Evolutionary conservation across 1,140 invertebrate species (phyloP).

Genomic region (Sitodiplosis mosellana): DNA sequence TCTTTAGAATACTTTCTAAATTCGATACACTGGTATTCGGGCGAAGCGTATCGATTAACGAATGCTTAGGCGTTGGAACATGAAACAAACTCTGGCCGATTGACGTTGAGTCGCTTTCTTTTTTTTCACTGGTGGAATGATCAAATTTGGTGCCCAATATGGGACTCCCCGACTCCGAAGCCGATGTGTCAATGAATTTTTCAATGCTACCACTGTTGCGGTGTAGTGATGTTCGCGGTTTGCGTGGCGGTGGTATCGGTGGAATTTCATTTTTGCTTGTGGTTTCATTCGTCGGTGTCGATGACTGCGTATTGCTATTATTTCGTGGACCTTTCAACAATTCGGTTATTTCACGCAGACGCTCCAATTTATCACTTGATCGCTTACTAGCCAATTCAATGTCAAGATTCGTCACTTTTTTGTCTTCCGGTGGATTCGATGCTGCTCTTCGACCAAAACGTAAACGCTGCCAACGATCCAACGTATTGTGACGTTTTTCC

Average conservation of each 20-base stretch:
- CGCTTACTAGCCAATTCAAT: slow-evolving; percentile 4
- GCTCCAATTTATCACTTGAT: slow-evolving; percentile 35
- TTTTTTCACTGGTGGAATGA: background rate
- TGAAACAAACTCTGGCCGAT: slow-evolving; percentile 3
- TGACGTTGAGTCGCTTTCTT: background rate
- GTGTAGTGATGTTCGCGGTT: slow-evolving; percentile 3
- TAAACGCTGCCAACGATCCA: slow-evolving; percentile 59
- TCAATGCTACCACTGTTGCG: background rate
- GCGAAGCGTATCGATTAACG: slow-evolving; percentile 12
- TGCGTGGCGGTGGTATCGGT: slow-evolving; percentile 22
- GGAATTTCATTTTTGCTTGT: slow-evolving; percentile 15
- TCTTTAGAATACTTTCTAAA: slow-evolving; percentile 13
- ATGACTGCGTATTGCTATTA: too few relatives aligned
- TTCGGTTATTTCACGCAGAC: slow-evolving; percentile 56
- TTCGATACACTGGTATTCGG: slow-evolving; percentile 24
- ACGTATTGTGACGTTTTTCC: slow-evolving; percentile 33
- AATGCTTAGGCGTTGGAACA: slow-evolving; percentile 12
- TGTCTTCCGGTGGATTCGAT: slow-evolving; percentile 12
- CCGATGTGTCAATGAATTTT: background rate
- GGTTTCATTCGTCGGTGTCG: slow-evolving; percentile 23
- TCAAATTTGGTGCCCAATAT: background rate
- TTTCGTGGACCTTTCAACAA: slow-evolving; percentile 34
- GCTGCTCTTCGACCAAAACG: slow-evolving; percentile 41
- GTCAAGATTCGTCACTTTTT: slow-evolving; percentile 6
- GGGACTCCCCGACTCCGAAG: background rate